Percentiles rank a stretch among this genome's conserved stretches.
phyloP scores from a whole-genome alignment of 1,140 invertebrate genomes.

The Aphidius ervi region DNA sequence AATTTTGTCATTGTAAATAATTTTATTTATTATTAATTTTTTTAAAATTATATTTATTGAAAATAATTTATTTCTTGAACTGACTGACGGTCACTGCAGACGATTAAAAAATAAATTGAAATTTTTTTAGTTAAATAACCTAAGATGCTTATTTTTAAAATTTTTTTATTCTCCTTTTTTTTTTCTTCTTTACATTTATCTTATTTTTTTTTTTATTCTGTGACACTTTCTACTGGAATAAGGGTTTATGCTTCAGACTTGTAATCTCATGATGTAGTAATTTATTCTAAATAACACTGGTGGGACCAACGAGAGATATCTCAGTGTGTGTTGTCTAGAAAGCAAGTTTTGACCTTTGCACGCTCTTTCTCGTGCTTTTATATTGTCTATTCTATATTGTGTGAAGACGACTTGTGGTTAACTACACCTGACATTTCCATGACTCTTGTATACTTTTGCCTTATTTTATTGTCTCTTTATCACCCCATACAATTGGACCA shows the following conservation, averaged over 20 bases:
- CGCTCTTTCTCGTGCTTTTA: conserved; percentile 7
- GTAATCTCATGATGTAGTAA: conserved; percentile 52
- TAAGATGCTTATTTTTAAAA: too few species aligned
- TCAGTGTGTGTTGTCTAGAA: conserved; percentile 20
- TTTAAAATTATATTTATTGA: too few species aligned
- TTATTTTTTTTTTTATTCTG: too few species aligned
- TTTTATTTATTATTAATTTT: too few species aligned
- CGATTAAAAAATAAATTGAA: too few species aligned
- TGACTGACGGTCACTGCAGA: too few species aligned
- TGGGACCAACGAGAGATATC: conserved; percentile 44
- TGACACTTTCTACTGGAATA: conserved; percentile 24
- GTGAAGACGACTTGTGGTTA: conserved; percentile 15
- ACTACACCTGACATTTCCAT: conserved; percentile 25
- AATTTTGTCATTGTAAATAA: too few species aligned
- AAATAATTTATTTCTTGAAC: too few species aligned
- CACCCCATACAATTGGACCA: too few species aligned
- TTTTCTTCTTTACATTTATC: too few species aligned
- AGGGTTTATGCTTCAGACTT: conserved; percentile 50
- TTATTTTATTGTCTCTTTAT: conserved; percentile 23
- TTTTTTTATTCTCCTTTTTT: too few species aligned
- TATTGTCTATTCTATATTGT: neutral
- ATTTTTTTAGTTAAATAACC: too few species aligned
- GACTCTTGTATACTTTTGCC: conserved; percentile 16
- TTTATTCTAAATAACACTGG: conserved; percentile 53
- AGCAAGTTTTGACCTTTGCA: conserved; percentile 22